A percentile compares a stretch with the other conserved stretches of the same genome.
phyloP scores from a whole-genome alignment of 2,113 vertebrate genomes.

The Chamaetylas fuelleborni region DNA sequence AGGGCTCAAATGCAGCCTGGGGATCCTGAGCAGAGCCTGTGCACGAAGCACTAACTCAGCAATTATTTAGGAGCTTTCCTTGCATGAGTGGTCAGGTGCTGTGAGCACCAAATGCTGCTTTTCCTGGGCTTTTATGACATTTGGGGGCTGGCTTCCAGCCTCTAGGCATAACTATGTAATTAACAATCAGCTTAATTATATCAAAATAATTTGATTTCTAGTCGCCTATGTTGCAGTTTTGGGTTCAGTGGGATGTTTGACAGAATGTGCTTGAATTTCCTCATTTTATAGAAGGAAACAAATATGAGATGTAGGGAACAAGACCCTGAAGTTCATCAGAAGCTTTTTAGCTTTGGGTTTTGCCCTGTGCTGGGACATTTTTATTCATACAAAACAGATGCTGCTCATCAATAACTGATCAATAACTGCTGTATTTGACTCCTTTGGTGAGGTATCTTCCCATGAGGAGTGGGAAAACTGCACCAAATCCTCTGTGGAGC shows the following conservation, averaged over 20 bases:
- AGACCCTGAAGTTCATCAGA: background rate
- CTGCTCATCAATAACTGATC: background rate
- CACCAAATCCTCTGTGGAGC: accelerated
- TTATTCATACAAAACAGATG: accelerated
- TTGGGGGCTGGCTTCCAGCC: background rate
- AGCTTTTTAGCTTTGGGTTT: background rate
- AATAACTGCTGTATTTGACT: background rate
- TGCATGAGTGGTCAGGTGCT: background rate
- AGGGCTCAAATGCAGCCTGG: background rate
- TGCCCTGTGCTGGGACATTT: accelerated
- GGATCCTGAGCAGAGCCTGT: background rate
- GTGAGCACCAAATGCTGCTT: background rate
- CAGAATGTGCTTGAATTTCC: background rate
- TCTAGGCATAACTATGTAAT: background rate
- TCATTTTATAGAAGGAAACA: background rate
- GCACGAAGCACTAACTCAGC: background rate
- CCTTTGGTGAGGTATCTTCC: background rate
- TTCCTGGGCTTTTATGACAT: background rate
- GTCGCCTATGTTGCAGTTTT: accelerated
- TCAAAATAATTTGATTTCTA: background rate
- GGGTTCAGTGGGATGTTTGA: background rate
- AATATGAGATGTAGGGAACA: background rate
- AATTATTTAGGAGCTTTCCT: background rate
- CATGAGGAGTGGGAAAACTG: accelerated
- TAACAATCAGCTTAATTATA: background rate